Conservation (phyloP, 2,797 vertebrate genomes). For the Hypotaenidia okinawae region DNA sequence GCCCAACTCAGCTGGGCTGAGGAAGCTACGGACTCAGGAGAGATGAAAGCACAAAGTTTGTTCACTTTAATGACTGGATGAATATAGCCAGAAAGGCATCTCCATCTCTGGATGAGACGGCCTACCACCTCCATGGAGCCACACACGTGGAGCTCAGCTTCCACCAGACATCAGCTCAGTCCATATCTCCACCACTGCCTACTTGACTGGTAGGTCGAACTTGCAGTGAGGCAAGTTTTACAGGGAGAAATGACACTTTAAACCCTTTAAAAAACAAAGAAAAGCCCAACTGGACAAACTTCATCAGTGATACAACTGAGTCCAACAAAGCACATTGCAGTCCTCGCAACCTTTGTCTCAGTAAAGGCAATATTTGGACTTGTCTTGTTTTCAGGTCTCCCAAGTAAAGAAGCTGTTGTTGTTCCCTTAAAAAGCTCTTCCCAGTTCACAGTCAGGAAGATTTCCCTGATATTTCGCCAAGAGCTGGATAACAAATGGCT, state of each 20-base stretch:
- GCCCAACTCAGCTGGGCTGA: neutral
- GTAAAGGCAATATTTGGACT: neutral
- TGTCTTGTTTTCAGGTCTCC: neutral
- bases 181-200: neutral
- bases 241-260: neutral
- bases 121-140: neutral
- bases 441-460: neutral
- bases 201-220: neutral
- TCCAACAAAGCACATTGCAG: neutral
- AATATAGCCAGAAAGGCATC: neutral
- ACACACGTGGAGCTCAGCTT: neutral
- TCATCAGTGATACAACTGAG: neutral
- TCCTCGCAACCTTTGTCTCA: neutral
- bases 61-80: neutral
- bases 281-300: neutral
- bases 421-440: conserved; percentile 19
- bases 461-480: conserved; percentile 25
- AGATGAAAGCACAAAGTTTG: neutral
- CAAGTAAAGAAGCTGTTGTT: neutral
- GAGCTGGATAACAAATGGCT: conserved; percentile 29
- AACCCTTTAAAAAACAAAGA: neutral
- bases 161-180: neutral
- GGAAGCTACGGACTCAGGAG: neutral
- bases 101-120: neutral
- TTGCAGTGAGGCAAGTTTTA: neutral